phyloP scores from a whole-genome alignment of 2,113 vertebrate genomes.

The Paratilapia polleni region DNA sequence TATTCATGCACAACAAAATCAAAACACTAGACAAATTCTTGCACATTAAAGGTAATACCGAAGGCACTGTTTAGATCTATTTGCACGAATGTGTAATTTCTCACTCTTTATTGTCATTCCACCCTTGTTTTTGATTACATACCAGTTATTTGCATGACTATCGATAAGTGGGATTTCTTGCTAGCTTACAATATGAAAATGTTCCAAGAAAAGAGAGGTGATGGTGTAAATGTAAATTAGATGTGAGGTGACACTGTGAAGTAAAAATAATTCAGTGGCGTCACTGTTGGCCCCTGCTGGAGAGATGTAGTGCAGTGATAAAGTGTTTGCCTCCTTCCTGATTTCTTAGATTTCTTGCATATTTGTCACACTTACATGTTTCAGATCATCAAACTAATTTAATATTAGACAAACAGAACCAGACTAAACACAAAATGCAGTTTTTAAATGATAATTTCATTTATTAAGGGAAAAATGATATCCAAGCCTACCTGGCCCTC shows the following conservation, averaged over 20 bases:
- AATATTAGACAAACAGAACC: no score
- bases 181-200: background rate
- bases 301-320: background rate
- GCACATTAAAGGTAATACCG: background rate
- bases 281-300: background rate
- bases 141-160: background rate
- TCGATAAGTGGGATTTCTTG: conserved; percentile 1
- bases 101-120: background rate
- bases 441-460: no score
- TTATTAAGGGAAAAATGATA: no score
- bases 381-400: no score
- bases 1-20: background rate
- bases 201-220: background rate
- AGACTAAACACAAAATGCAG: no score
- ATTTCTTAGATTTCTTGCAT: no score
- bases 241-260: background rate
- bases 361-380: no score
- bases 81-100: background rate
- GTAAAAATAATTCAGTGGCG: background rate
- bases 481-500: no score
- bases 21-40: background rate
- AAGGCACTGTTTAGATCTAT: background rate
- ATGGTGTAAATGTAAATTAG: background rate
- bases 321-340: no score
- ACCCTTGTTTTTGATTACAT: background rate